A percentile compares a stretch with the other conserved stretches of the same genome.
phyloP scores from a whole-genome alignment of 2,113 vertebrate genomes.

The Onychorhynchus coronatus region DNA sequence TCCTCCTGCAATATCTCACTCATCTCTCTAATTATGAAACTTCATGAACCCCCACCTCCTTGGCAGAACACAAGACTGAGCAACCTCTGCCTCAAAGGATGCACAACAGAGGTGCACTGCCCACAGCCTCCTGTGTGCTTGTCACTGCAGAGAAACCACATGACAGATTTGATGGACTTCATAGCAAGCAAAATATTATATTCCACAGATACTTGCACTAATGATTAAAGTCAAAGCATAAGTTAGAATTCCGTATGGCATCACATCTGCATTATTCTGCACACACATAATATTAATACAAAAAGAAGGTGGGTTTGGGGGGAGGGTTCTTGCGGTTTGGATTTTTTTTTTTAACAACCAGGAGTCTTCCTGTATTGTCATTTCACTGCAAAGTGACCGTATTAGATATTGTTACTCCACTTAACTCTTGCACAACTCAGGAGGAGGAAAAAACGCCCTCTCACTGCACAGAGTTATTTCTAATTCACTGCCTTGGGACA shows the following conservation, averaged over 20 bases:
- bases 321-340: background rate
- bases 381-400: background rate
- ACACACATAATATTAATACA: background rate
- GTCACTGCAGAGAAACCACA: background rate
- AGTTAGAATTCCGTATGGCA: background rate
- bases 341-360: background rate
- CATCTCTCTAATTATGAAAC: background rate
- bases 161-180: background rate
- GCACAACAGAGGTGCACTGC: background rate
- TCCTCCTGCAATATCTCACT: background rate
- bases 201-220: background rate
- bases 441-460: background rate
- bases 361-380: background rate
- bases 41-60: background rate
- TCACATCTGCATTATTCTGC: background rate
- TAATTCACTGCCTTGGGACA: background rate
- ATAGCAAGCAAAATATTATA: background rate
- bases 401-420: background rate
- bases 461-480: background rate
- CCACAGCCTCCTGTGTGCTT: background rate
- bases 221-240: background rate
- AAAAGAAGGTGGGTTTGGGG: background rate
- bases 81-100: background rate
- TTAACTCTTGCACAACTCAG: background rate
- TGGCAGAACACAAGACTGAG: background rate